A percentile compares a stretch with the other conserved stretches of the same genome.
Conservation (phyloP, 2,888 invertebrate genomes). For the Aethes cnicana region DNA sequence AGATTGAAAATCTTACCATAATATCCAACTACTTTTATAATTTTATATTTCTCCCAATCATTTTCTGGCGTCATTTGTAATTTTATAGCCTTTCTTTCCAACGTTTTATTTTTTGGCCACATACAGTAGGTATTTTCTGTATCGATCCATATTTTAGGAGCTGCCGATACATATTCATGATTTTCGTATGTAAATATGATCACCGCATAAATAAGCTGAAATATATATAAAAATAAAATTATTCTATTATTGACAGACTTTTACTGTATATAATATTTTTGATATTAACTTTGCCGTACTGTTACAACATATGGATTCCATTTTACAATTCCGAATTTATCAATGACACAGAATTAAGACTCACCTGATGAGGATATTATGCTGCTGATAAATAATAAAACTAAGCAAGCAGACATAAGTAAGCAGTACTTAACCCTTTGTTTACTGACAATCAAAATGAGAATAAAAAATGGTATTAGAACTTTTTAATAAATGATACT, state of each 20-base stretch:
- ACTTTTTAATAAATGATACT: slow-evolving; percentile 1
- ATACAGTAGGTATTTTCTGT: not conserved
- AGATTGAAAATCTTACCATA: slow-evolving; percentile 5
- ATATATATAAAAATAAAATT: not conserved
- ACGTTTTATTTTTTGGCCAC: not conserved
- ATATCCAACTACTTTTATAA: not conserved
- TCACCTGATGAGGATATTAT: not conserved
- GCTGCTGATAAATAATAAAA: not conserved
- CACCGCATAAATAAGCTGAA: not conserved
- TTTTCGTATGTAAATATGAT: not conserved
- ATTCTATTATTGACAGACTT: not conserved
- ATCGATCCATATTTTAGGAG: not conserved
- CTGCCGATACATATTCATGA: not conserved
- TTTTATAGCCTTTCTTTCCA: slow-evolving; percentile 2
- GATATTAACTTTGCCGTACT: not conserved
- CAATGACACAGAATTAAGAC: not conserved
- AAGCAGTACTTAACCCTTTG: not conserved
- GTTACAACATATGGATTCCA: too few species aligned
- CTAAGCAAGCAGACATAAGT: slow-evolving; percentile 1
- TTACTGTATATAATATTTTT: not conserved
- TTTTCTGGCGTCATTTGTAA: slow-evolving; percentile 3
- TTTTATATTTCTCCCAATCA: slow-evolving; percentile 1
- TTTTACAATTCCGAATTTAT: not conserved
- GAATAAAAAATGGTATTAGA: not conserved
- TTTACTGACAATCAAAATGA: not conserved